These are phyloP conservation scores for Leptobrachium ailaonicum DNA, from an alignment of 2,113 vertebrate species.

Conservation along the genomic window DNA sequence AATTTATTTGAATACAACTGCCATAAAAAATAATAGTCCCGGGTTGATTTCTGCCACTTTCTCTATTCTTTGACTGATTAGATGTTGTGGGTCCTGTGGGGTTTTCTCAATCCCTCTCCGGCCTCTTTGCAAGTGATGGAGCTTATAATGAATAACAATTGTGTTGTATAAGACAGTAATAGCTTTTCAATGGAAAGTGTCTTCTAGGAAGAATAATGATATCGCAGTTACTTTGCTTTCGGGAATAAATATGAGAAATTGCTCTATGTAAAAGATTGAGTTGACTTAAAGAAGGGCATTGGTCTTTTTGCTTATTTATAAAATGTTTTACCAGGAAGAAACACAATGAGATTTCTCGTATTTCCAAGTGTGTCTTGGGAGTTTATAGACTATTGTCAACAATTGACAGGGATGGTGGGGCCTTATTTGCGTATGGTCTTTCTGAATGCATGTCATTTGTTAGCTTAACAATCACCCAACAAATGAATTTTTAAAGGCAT, in stretches of 20 bases:
- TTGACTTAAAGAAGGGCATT: too few species aligned
- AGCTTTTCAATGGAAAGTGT: background rate
- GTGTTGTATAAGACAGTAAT: background rate
- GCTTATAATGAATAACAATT: conserved; percentile 13
- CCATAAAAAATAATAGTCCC: conserved; percentile 1
- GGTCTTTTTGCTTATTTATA: too few species aligned
- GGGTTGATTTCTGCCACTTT: conserved; percentile 14
- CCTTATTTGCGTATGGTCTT: too few species aligned
- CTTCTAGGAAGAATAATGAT: background rate
- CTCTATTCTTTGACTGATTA: conserved; percentile 10
- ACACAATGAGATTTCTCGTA: too few species aligned
- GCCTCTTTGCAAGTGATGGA: conserved; percentile 4
- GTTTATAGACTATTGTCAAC: too few species aligned
- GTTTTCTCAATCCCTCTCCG: background rate
- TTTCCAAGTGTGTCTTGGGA: too few species aligned
- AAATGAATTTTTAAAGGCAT: too few species aligned
- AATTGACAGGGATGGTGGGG: too few species aligned
- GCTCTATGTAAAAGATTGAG: background rate
- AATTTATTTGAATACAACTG: background rate
- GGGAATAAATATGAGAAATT: background rate
- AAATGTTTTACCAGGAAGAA: too few species aligned
- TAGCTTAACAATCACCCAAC: too few species aligned
- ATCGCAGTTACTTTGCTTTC: background rate
- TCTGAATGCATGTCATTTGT: too few species aligned
- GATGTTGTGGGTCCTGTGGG: conserved; percentile 9